A percentile compares a stretch with the other conserved stretches of the same genome.
These are phyloP conservation scores for human (Homo sapiens) DNA, from an alignment of 2,113 vertebrate species.

Conservation along the genomic window GRCh38 chr3:148140501-148141000, in stretches of 20 bases:
- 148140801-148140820: conserved; percentile 80
- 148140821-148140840: conserved; percentile 24
- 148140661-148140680: conserved; percentile 79
- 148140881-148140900: conserved; percentile 29
- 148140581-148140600: conserved; percentile 93
- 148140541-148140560: conserved; percentile 90
- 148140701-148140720: conserved; percentile 77
- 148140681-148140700: conserved; percentile 84
- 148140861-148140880: conserved; percentile 59
- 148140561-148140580: conserved; percentile 91
- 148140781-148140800: conserved; percentile 80
- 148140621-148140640: conserved; percentile 90
- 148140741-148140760: conserved; percentile 83
- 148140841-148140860: conserved; percentile 70
- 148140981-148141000: neutral
- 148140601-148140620: conserved; percentile 91
- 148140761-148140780: conserved; percentile 71
- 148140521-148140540: conserved; percentile 87
- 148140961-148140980: neutral
- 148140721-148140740: conserved; percentile 84
- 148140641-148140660: conserved; percentile 84
- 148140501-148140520: conserved; percentile 90
- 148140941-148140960: neutral
- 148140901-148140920: conserved; percentile 50
- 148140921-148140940: conserved; percentile 51